Percentiles rank a stretch among this genome's conserved stretches.
These are phyloP conservation scores for Phragmatobia fuliginosa DNA, from an alignment of 2,888 invertebrate species.

Conservation along the genomic window DNA sequence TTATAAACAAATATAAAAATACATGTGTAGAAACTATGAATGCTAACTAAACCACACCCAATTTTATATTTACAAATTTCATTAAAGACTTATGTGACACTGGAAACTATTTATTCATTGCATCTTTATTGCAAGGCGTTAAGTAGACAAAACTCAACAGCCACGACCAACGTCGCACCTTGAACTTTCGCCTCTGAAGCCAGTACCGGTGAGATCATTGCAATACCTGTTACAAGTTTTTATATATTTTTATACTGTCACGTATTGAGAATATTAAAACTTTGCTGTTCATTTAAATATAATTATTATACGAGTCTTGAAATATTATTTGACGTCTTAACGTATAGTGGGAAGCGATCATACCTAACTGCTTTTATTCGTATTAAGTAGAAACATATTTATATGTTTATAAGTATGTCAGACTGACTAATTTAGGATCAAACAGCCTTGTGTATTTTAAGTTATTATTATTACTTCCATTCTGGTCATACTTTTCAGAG, in stretches of 20 bases:
- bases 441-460: too few species aligned
- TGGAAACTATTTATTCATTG: constrained; percentile 40
- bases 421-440: background rate
- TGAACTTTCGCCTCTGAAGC: constrained; percentile 69
- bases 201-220: constrained; percentile 56
- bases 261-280: background rate
- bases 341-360: too few species aligned
- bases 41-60: background rate
- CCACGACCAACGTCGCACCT: constrained; percentile 52
- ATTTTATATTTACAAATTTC: constrained; percentile 3
- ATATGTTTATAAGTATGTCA: background rate
- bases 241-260: constrained; percentile 5
- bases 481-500: background rate
- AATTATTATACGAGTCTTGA: background rate
- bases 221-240: constrained; percentile 51
- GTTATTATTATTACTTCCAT: background rate
- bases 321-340: background rate
- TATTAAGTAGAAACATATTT: too few species aligned
- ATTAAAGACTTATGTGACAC: constrained; percentile 22
- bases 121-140: constrained; percentile 33
- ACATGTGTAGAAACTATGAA: background rate
- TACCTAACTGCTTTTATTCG: too few species aligned
- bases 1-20: background rate
- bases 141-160: constrained; percentile 26
- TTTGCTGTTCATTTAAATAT: background rate